phyloP scores from a whole-genome alignment of 92 coral and sea anemone species.

The Heliopora coerulea region DNA sequence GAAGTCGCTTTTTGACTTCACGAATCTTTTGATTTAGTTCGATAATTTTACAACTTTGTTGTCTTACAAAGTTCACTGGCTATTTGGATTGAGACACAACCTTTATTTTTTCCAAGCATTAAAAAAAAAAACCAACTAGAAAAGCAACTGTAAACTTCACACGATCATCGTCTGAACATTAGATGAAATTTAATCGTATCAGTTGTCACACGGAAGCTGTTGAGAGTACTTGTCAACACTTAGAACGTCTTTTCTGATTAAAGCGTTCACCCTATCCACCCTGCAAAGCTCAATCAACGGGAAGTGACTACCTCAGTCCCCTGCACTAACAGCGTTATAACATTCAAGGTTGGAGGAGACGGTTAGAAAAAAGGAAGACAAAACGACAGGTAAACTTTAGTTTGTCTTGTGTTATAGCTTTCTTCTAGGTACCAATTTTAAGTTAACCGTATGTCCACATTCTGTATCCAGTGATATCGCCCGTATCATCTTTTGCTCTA shows the following conservation, averaged over 20 bases:
- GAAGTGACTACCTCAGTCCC: neutral
- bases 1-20: no score
- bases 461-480: no score
- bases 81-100: no score
- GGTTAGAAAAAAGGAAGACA: neutral
- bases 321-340: neutral
- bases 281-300: constrained; percentile 23
- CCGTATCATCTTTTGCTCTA: no score
- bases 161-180: neutral
- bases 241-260: neutral
- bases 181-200: constrained; percentile 32
- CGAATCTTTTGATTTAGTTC: no score
- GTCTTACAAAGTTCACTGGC: no score
- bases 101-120: no score
- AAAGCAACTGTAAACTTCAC: constrained; percentile 19
- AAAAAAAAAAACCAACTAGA: no score
- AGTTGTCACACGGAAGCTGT: constrained; percentile 8
- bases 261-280: constrained; percentile 2
- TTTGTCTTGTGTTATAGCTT: neutral
- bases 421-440: no score
- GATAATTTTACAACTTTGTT: no score
- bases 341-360: neutral
- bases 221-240: constrained; percentile 1
- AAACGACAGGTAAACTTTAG: neutral
- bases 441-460: no score